phyloP scores from a whole-genome alignment of 2,797 vertebrate genomes.

The Serranus cabrilla region DNA sequence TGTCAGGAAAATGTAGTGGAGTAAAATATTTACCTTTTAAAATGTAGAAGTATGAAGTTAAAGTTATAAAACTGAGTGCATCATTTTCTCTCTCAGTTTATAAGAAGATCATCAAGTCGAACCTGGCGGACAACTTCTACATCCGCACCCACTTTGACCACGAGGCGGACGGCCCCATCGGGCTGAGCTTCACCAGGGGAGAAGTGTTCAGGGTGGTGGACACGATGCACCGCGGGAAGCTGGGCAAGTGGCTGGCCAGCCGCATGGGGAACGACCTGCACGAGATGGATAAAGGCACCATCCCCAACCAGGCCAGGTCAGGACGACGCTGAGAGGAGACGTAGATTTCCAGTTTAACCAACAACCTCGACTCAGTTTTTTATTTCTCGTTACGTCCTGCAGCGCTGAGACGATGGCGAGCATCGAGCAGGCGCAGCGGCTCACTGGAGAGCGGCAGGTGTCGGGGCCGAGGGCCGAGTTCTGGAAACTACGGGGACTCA shows the following conservation, averaged over 20 bases:
- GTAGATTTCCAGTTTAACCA: neutral
- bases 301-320: slow-evolving; percentile 93
- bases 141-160: slow-evolving; percentile 96
- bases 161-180: slow-evolving; percentile 84
- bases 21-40: too few species aligned
- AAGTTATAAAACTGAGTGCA: neutral
- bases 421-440: slow-evolving; percentile 87
- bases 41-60: too few species aligned
- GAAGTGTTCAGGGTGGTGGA: slow-evolving; percentile 96
- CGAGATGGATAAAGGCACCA: slow-evolving; percentile 93
- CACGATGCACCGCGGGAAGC: slow-evolving; percentile 91
- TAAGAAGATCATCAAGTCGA: slow-evolving; percentile 92
- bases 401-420: slow-evolving; percentile 94
- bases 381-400: neutral
- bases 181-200: slow-evolving; percentile 92
- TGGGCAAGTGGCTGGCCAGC: slow-evolving; percentile 92
- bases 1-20: too few species aligned
- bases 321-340: neutral
- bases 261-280: slow-evolving; percentile 93
- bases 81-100: slow-evolving; percentile 86
- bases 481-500: slow-evolving; percentile 96
- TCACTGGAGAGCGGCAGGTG: slow-evolving; percentile 73
- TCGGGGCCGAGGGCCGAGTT: slow-evolving; percentile 92
- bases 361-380: neutral
- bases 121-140: slow-evolving; percentile 94